A percentile compares a stretch with the other conserved stretches of the same genome.
Evolutionary conservation across 2,888 invertebrate species (phyloP).

Genomic region (Brachylomia viminalis): DNA sequence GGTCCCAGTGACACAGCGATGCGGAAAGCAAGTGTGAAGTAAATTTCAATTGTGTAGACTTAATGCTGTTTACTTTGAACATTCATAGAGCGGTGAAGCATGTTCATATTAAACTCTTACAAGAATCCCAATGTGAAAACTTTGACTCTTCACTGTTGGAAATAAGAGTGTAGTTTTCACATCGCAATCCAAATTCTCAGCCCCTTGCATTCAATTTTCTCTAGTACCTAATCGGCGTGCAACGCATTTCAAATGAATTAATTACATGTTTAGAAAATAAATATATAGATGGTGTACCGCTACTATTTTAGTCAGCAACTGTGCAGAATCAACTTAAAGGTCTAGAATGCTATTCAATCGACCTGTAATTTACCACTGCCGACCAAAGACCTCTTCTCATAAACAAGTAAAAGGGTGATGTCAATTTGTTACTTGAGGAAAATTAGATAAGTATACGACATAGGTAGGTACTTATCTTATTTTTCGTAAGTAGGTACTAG

Average conservation of each 20-base stretch:
- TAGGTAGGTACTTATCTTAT: not conserved
- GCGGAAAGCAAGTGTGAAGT: constrained; percentile 12
- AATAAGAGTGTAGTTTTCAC: not conserved
- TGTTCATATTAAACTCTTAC: not conserved
- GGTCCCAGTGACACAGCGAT: constrained; percentile 9
- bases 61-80: not conserved
- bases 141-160: not conserved
- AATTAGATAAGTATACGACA: constrained; percentile 6
- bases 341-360: not conserved
- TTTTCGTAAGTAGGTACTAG: not conserved
- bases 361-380: not conserved
- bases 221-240: not conserved
- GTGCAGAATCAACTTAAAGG: not conserved
- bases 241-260: not conserved
- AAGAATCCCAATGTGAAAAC: not conserved
- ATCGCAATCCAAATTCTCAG: not conserved
- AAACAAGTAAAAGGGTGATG: not conserved
- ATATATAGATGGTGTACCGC: not conserved
- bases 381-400: not conserved
- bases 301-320: not conserved
- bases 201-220: not conserved
- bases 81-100: not conserved
- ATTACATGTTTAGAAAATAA: not conserved
- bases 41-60: constrained; percentile 30
- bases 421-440: constrained; percentile 10